These are phyloP conservation scores for Peromyscus melanophrys DNA, from an alignment of 2,797 vertebrate genomes.

Conservation along the genomic window DNA sequence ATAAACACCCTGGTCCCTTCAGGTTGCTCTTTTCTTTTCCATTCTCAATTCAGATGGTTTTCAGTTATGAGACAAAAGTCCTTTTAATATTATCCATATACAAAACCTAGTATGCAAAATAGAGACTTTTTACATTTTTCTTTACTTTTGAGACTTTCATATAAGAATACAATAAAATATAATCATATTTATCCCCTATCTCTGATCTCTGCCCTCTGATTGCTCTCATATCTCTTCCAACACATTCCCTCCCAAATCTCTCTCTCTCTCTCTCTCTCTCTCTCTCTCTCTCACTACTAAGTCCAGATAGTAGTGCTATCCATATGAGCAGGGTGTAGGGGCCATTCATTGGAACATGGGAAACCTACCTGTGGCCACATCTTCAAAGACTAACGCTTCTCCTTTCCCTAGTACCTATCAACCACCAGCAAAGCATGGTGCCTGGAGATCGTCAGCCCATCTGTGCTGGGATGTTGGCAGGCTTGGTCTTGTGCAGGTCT, in stretches of 20 bases:
- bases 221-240: neutral
- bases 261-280: neutral
- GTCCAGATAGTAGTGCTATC: neutral
- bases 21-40: rapidly evolving
- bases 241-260: neutral
- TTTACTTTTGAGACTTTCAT: neutral
- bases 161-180: neutral
- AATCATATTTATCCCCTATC: neutral
- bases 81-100: neutral
- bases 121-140: neutral
- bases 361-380: neutral
- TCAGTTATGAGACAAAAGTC: neutral
- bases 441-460: neutral
- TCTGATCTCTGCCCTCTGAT: neutral
- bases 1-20: too few relatives aligned
- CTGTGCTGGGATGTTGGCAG: neutral
- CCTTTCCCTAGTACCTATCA: neutral
- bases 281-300: too few relatives aligned
- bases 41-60: neutral
- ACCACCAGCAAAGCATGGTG: neutral
- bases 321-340: neutral
- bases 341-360: neutral
- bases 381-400: neutral
- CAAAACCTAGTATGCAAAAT: neutral
- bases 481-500: neutral